Evolutionary conservation across 2,797 vertebrate genomes (phyloP), one percentile per base, ranked within the genome.

Genomic region (Rhabdomys pumilio): DNA sequence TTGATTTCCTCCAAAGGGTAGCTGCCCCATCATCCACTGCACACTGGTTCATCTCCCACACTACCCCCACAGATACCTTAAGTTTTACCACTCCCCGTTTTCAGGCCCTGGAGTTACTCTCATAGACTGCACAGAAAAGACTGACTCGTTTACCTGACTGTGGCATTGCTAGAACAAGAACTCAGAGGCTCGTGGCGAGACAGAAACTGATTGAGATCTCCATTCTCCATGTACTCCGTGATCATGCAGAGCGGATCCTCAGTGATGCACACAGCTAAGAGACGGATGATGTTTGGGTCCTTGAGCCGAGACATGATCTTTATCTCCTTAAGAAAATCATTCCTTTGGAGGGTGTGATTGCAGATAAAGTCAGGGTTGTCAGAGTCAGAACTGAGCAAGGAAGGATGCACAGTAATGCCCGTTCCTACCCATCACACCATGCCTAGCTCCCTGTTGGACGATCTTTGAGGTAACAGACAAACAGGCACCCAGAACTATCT

Each of bases 161-260:
- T 99, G 55, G 99, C 84, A 1, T 98, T 99, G 95, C 98, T 3
- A 0, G 90, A 31, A 0, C 59, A 0, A 29, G 95, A 50, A 67
- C 41, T 55, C 65, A 99, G 99, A 0, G 99, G 99, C 88, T 99
- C 99, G 1, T 99, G 99, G 31, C 99, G 99, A 95, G 99, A 99
- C 96, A 99, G 99, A 98, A 99, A 99, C 98, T 99, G 99, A 97
- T 99, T 99, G 98, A 99, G 99, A 96, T 99, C 99, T 53, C 99
- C 99, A 0, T 99, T 99, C 98, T 99, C 99, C 99, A 99, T 99
- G 98, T 99, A 99, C 97, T 99, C 99, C 0, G 99, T 99, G 98
- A 99, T 99, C 99, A 99, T 99, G 95, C 99, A 99, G 87, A 99
- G 98, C 0, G 99, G 99, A 93, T 99, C 99, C 0, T 99, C 99